Evolutionary conservation across 2,113 vertebrate species (phyloP), one percentile per base, ranked within the genome.

Genomic region (Oriolus oriolus): DNA sequence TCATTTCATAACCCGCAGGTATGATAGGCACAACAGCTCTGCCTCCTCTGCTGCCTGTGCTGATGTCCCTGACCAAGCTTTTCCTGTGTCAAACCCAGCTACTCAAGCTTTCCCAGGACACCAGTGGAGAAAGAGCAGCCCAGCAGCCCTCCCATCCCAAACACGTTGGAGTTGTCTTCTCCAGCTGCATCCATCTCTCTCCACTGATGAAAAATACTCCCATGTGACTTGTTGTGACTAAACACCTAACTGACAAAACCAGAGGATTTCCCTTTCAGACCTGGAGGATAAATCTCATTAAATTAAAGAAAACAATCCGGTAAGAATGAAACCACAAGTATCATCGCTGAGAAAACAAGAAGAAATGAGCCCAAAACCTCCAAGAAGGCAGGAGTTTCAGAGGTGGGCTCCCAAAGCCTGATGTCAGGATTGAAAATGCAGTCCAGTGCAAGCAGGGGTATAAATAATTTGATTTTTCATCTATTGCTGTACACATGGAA

Each of bases 251-350:
- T 86, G 80, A 75, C 88, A 87, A 92, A 95, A 92, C 35, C 87
- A 92, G 87, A 92, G 80, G 94, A 95, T 92, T 92, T 95, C 86
- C 92, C 89, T 88, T 95, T 81, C 84, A 63, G 83, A 87, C 77
- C 41, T 66, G 42, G 59, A 80, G 68, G 64, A 83, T 31, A 95
- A 89, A 81, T 54, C 79, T 70, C 89, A 80, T 85, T 85, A 69
- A 41, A 76, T 68, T 84, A 71, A 89, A 90, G 76, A 88, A 95
- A 95, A 95, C 57, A 88, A 31, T 33, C 50, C 37, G 53, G 31
- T 50, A 83, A 73, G 79, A 90, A 73, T 23, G 31, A 85, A 94
- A 86, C 45, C 52, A 61, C 49, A 94, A 49, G 37, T 30, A 52
- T 1, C 22, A 1, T 13, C 2, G 0, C 0, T 74, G 54, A 68